Evolutionary conservation across 2,888 invertebrate genomes (phyloP), one percentile per base, ranked within the genome.

Genomic region (Pteria penguin): DNA sequence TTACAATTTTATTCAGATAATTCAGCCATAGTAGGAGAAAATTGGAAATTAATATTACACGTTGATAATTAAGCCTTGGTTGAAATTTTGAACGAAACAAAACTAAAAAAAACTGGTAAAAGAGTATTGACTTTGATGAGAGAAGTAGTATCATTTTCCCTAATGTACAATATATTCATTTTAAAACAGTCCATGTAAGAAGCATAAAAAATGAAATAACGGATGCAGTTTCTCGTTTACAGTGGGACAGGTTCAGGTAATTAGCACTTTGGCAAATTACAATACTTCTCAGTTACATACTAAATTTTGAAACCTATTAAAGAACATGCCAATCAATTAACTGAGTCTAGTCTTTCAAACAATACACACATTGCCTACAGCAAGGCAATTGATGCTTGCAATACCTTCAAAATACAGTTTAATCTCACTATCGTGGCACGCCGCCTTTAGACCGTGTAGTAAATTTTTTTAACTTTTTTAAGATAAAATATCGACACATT

Each of bases 131-230:
- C 2, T 27, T 60, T 60, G 27, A 60, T 60, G 60, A n/a, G 57
- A 57, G 57, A 57, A 57, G 22, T 57, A 57, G 57, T 57, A 14
- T 57, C 26, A n/a, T 57, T 57, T 22, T 57, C 57, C 11, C 22
- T 57, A 2, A 57, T 18, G 22, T 57, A 2, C 57, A 57, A 57
- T 22, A n/a, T n/a, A 57, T 57, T 57, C 0, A 57, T 22, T n/a
- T 57, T 57, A 4, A 57, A 22, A 27, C 57, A 57, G 57, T 57
- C 26, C 57, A 57, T 22, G 22, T 57, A 57, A 57, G 11, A n/a
- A 27, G n/a, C 4, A 26, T 11, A 11, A 57, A 2, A 57, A 57
- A 18, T 57, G 57, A 57, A 27, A 57, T 57, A n/a, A 27, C 57
- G 26, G 26, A 57, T 57, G 14, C 57, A 57, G 26, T 57, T 4